Percentiles rank a stretch among this genome's conserved stretches.
Evolutionary conservation across 2,888 invertebrate genomes (phyloP).

Genomic region (Serripes groenlandicus): DNA sequence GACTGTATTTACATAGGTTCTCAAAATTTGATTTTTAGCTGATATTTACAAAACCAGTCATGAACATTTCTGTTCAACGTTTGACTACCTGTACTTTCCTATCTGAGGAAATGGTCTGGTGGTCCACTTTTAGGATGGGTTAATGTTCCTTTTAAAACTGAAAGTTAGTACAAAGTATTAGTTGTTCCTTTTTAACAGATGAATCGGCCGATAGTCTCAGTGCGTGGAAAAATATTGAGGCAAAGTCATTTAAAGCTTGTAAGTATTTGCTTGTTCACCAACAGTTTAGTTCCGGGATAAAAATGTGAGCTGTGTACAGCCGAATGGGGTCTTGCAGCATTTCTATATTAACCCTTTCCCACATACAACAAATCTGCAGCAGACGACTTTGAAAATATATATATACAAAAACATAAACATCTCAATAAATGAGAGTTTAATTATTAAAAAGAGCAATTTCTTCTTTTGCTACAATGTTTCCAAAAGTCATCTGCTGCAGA

Average conservation of each 20-base stretch:
- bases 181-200: slow-evolving; percentile 37
- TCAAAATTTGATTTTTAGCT: too few species aligned
- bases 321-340: too few species aligned
- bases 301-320: neutral
- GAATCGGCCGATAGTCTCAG: slow-evolving; percentile 34
- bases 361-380: neutral
- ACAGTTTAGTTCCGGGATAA: neutral
- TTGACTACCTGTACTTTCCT: too few species aligned
- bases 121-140: too few species aligned
- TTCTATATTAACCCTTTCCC: neutral
- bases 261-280: slow-evolving; percentile 19
- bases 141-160: too few species aligned
- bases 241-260: slow-evolving; percentile 29
- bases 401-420: neutral
- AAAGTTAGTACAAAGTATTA: too few species aligned
- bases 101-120: too few species aligned
- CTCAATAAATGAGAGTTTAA: neutral
- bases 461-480: neutral
- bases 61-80: too few species aligned
- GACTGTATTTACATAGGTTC: too few species aligned
- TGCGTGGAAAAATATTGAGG: slow-evolving; percentile 40
- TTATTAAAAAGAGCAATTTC: neutral
- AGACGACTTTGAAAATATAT: neutral
- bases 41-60: too few species aligned
- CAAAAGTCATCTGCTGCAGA: neutral